Evolutionary conservation across 2,113 vertebrate species (phyloP).

Genomic region (Neolamprologus toae): DNA sequence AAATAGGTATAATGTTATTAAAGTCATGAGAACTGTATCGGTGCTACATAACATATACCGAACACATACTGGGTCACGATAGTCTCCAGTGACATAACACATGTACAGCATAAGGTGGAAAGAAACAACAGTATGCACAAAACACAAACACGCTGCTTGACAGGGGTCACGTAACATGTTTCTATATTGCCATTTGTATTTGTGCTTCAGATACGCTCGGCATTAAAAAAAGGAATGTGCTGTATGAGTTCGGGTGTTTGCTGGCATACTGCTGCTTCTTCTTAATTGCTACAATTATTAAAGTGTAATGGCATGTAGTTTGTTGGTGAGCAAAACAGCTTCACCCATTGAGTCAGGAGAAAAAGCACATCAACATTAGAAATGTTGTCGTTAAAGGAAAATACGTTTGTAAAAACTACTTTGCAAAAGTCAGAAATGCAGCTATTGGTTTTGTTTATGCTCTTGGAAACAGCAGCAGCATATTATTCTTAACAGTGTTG

Average conservation of each 20-base stretch:
- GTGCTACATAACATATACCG: conserved; percentile 43
- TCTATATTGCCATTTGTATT: conserved; percentile 38
- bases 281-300: conserved; percentile 39
- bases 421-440: conserved; percentile 45
- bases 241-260: conserved; percentile 2
- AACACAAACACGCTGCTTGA: conserved; percentile 37
- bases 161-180: conserved; percentile 1
- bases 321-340: not conserved
- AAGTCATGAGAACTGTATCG: conserved; percentile 8
- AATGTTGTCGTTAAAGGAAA: conserved; percentile 17
- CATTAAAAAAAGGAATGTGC: not conserved
- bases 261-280: conserved; percentile 8
- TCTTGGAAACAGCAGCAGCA: conserved; percentile 43
- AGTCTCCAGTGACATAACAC: not conserved
- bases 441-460: conserved; percentile 24
- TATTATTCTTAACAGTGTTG: conserved; percentile 25
- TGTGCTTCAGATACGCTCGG: conserved; percentile 17
- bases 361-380: conserved; percentile 1
- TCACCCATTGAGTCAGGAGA: not conserved
- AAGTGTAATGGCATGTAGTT: not conserved
- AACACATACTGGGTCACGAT: conserved; percentile 1
- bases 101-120: not conserved
- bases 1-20: conserved; percentile 14
- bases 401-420: conserved; percentile 26
- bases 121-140: conserved; percentile 27